A percentile compares a stretch with the other conserved stretches of the same genome.
Conservation (phyloP, 2,113 vertebrate species). For the Pipra filicauda region DNA sequence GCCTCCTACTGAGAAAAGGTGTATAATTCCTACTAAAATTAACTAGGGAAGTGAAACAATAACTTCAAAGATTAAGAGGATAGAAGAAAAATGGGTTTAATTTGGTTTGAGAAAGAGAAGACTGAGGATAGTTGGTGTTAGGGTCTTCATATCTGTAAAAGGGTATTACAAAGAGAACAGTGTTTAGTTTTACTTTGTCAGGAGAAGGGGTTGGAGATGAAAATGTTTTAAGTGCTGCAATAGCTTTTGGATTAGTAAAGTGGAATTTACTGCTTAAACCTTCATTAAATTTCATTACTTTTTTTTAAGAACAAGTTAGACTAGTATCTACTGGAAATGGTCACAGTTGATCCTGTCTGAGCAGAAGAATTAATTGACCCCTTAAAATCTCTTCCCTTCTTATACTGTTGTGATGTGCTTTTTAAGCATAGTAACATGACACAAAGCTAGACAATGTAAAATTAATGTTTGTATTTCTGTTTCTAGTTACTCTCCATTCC, state of each 20-base stretch:
- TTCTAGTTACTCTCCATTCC: slow-evolving; percentile 80
- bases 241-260: background rate
- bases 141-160: background rate
- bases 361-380: background rate
- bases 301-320: background rate
- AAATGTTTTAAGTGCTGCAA: background rate
- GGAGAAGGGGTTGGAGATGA: background rate
- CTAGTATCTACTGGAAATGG: background rate
- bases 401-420: background rate
- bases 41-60: background rate
- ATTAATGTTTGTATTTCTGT: background rate
- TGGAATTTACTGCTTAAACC: background rate
- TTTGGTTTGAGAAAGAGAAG: background rate
- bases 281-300: background rate
- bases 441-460: background rate
- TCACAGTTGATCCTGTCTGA: background rate
- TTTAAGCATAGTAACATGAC: background rate
- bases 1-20: background rate
- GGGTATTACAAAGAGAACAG: background rate
- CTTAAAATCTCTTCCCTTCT: background rate
- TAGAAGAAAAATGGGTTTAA: background rate
- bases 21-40: background rate
- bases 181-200: background rate
- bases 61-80: background rate
- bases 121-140: background rate